These are phyloP conservation scores for Otis tarda DNA, from an alignment of 2,113 vertebrate species.

Conservation along the genomic window DNA sequence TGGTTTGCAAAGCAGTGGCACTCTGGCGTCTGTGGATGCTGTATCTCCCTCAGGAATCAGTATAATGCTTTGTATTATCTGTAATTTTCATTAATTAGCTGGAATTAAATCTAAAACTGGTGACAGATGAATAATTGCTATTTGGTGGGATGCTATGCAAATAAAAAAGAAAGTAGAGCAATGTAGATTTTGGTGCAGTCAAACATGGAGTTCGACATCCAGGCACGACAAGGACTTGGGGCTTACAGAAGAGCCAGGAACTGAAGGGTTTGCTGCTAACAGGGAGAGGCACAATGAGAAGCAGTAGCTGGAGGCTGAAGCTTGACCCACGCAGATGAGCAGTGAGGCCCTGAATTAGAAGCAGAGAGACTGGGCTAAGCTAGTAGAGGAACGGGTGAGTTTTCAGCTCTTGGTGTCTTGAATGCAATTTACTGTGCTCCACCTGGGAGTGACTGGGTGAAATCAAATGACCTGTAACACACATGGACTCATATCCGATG, in stretches of 20 bases:
- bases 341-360: not conserved
- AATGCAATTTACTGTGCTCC: not conserved
- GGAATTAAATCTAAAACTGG: not conserved
- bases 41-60: not conserved
- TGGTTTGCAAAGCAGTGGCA: not conserved
- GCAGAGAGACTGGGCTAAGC: not conserved
- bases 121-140: not conserved
- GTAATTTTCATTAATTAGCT: not conserved
- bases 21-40: not conserved
- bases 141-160: not conserved
- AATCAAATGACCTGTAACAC: not conserved
- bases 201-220: not conserved
- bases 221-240: not conserved
- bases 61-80: not conserved
- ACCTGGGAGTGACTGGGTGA: not conserved
- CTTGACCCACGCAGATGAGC: not conserved
- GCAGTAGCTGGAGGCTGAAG: not conserved
- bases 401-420: not conserved
- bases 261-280: not conserved
- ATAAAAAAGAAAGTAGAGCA: not conserved
- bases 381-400: not conserved
- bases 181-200: not conserved
- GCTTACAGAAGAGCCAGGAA: not conserved
- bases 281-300: not conserved
- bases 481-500: not conserved